Evolutionary conservation across 2,797 vertebrate genomes (phyloP).

Genomic region (Ispidina picta): DNA sequence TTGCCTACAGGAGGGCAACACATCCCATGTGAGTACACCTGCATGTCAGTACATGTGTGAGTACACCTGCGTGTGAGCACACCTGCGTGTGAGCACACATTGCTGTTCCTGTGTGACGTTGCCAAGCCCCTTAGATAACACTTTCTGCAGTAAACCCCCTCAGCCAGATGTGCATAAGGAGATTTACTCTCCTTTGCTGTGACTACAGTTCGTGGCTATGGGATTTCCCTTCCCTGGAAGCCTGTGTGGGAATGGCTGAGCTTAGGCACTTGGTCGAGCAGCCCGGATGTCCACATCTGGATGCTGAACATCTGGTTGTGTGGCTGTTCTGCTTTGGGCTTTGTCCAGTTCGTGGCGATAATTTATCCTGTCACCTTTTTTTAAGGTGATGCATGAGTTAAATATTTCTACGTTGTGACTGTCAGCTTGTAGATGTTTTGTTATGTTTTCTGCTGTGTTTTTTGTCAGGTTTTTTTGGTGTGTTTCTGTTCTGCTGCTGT

Average conservation of each 20-base stretch:
- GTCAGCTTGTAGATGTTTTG: background rate
- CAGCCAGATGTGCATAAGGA: conserved; percentile 32
- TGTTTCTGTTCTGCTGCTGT: background rate
- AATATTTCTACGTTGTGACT: background rate
- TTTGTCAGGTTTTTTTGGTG: no score
- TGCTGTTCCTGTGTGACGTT: background rate
- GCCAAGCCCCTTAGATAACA: conserved; percentile 41
- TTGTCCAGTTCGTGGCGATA: background rate
- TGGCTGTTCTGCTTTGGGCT: background rate
- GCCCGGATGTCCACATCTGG: background rate
- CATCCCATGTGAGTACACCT: no score
- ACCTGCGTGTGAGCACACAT: background rate
- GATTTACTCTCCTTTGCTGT: conserved; percentile 39
- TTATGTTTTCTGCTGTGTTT: no score
- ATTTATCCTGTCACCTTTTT: background rate
- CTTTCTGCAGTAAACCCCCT: background rate
- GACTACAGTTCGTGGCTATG: background rate
- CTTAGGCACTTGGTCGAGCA: background rate
- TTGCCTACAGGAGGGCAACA: background rate
- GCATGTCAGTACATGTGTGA: no score
- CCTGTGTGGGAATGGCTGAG: background rate
- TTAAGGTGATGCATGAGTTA: background rate
- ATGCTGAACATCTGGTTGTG: background rate
- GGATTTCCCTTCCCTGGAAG: background rate
- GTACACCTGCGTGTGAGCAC: background rate